Percentiles rank a stretch among this genome's conserved stretches.
These are phyloP conservation scores for Megathymus violae DNA, from an alignment of 1,140 invertebrate species.

Conservation along the genomic window DNA sequence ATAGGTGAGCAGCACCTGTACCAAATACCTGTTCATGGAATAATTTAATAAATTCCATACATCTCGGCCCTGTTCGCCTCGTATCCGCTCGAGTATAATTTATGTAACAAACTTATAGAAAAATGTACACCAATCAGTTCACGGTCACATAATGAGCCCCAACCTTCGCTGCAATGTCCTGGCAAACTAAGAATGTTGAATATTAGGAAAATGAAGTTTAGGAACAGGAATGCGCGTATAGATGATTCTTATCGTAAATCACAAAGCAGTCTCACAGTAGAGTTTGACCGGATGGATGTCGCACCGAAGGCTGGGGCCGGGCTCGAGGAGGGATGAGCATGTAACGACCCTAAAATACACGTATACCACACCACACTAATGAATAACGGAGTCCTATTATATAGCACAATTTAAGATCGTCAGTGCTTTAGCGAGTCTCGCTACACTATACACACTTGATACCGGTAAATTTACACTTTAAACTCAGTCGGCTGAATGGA, in stretches of 20 bases:
- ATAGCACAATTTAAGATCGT: slow-evolving; percentile 65
- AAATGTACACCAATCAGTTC: slow-evolving; percentile 81
- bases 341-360: slow-evolving; percentile 61
- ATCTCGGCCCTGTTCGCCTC: slow-evolving; percentile 46
- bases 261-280: slow-evolving; percentile 18
- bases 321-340: slow-evolving; percentile 66
- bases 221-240: slow-evolving; percentile 33
- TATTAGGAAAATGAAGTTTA: slow-evolving; percentile 13
- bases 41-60: slow-evolving; percentile 43
- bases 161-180: slow-evolving; percentile 53
- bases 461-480: slow-evolving; percentile 79
- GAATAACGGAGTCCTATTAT: slow-evolving; percentile 62
- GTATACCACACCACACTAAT: slow-evolving; percentile 65
- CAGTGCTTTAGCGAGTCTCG: slow-evolving; percentile 49
- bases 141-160: slow-evolving; percentile 69
- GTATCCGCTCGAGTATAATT: slow-evolving; percentile 64
- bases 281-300: slow-evolving; percentile 15
- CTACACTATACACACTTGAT: slow-evolving; percentile 60
- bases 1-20: slow-evolving; percentile 66
- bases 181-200: slow-evolving; percentile 17
- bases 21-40: slow-evolving; percentile 55
- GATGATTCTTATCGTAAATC: slow-evolving; percentile 13
- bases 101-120: slow-evolving; percentile 77
- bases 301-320: slow-evolving; percentile 67
- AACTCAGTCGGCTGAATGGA: slow-evolving; percentile 68